Base-by-base conservation (phyloP, 2,888 invertebrate species). In the Vesta saturnalis region DNA sequence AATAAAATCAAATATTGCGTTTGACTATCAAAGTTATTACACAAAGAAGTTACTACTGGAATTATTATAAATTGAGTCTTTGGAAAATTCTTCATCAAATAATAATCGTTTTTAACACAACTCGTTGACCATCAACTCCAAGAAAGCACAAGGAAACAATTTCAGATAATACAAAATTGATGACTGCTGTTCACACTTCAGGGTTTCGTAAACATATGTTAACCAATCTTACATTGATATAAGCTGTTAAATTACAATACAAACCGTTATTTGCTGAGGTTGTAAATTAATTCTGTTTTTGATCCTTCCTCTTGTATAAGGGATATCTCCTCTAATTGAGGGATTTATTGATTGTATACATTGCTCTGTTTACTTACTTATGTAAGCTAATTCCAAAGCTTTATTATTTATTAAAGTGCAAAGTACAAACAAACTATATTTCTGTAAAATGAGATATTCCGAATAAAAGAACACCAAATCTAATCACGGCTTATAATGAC, bases 231-330 rank as follows among this genome's bases (percentile, higher is more conserved):
- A 35, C 19, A 58, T 64, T 64, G 57, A 49, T 58, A 58, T 47
- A 64, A 64, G 57, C 57, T 56, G 58, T 52, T 64, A 23, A 21
- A 64, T 47, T 23, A 57, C 64, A 58, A 57, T 58, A 58, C 58
- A 57, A 57, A 47, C 39, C 30, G 15, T 54, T 46, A 49, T 64
- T 64, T 30, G 47, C 16, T 57, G 19, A 47, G 62, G 62, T 35
- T 43, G 62, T 64, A 57, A 64, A 64, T 64, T 64, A 64, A 58
- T 52, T 64, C 58, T 35, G 63, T 63, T 57, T 64, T 64, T 56
- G 57, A 47, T 57, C 57, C 46, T 64, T 49, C 57, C 30, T 30
- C 47, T 56, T 63, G 21, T 19, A 52, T 52, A 19, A 12, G 12
- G 12, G n/a, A 52, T 52, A 21, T 21, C 52, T 14, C n/a, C 5